phyloP scores from a whole-genome alignment of 2,113 vertebrate genomes.

The Elgaria multicarinata region DNA sequence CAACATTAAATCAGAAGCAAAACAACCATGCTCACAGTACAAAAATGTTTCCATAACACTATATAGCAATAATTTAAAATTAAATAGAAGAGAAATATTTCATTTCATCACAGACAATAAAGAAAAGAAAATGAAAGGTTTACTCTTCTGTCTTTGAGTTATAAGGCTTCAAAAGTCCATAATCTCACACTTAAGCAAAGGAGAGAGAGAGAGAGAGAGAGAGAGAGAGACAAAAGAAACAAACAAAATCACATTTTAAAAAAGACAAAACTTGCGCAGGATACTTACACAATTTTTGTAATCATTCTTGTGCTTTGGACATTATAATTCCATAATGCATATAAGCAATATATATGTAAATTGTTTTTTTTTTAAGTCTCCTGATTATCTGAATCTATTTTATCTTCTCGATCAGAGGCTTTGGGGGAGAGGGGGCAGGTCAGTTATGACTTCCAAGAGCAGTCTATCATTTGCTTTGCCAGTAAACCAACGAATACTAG shows the following conservation, averaged over 20 bases:
- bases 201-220: slow-evolving; percentile 10
- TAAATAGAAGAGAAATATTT: slow-evolving; percentile 10
- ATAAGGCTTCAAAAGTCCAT: slow-evolving; percentile 49
- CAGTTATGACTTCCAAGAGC: slow-evolving; percentile 65
- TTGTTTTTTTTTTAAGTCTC: slow-evolving; percentile 14
- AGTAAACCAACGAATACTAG: slow-evolving; percentile 58
- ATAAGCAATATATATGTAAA: neutral
- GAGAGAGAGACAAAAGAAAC: slow-evolving; percentile 51
- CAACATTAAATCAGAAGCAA: slow-evolving; percentile 62
- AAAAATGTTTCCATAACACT: slow-evolving; percentile 50
- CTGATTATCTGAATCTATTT: slow-evolving; percentile 64
- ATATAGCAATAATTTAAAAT: slow-evolving; percentile 39
- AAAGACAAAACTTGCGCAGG: slow-evolving; percentile 67
- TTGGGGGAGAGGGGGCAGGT: slow-evolving; percentile 19
- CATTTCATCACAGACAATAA: slow-evolving; percentile 63
- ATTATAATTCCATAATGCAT: slow-evolving; percentile 61
- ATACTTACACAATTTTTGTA: slow-evolving; percentile 81
- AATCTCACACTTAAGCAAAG: slow-evolving; percentile 39
- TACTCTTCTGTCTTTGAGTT: slow-evolving; percentile 48
- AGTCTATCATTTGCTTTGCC: slow-evolving; percentile 61
- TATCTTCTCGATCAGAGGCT: slow-evolving; percentile 74
- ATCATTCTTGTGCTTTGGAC: slow-evolving; percentile 72
- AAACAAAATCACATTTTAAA: slow-evolving; percentile 36
- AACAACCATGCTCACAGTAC: slow-evolving; percentile 38
- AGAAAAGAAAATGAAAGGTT: slow-evolving; percentile 54